A percentile compares a stretch with the other conserved stretches of the same genome.
phyloP scores from a whole-genome alignment of 37 sponge, comb jelly and placozoan genomes.

The Halisarca cf. caerulea region DNA sequence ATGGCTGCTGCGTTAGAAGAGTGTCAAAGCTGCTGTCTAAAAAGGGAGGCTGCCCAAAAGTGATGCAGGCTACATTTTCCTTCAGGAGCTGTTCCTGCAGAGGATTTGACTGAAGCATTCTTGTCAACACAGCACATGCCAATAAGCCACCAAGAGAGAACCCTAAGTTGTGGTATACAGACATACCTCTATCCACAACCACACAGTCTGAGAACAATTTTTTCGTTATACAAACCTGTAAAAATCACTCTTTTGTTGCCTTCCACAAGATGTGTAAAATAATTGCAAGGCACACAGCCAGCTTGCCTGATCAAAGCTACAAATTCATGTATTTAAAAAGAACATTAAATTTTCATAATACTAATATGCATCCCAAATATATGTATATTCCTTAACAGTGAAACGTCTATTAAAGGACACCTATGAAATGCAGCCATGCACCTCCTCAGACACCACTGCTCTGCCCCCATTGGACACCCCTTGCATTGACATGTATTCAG shows the following conservation, averaged over 20 bases:
- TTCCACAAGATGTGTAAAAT: not conserved
- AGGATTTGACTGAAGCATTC: constrained; percentile 14
- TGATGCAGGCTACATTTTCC: constrained; percentile 41
- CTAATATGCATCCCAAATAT: no score
- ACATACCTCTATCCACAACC: no score
- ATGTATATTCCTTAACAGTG: no score
- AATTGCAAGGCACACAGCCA: not conserved
- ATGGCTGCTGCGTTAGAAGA: not conserved
- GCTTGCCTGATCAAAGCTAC: not conserved
- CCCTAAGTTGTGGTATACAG: constrained; percentile 5
- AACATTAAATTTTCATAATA: not conserved
- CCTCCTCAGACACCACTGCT: no score
- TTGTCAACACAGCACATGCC: constrained; percentile 32
- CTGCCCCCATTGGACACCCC: no score
- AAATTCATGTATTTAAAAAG: not conserved
- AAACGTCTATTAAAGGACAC: no score
- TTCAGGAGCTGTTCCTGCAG: constrained; percentile 33
- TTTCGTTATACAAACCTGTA: not conserved
- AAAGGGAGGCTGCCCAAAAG: constrained; percentile 46
- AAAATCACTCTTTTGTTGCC: constrained; percentile 1
- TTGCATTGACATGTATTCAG: no score
- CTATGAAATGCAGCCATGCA: no score
- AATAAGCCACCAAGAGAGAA: constrained; percentile 48
- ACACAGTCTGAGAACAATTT: no score
- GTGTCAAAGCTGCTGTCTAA: not conserved